Base-by-base conservation (phyloP, 2,888 invertebrate species). In the Ditylenchus weischeri region DNA sequence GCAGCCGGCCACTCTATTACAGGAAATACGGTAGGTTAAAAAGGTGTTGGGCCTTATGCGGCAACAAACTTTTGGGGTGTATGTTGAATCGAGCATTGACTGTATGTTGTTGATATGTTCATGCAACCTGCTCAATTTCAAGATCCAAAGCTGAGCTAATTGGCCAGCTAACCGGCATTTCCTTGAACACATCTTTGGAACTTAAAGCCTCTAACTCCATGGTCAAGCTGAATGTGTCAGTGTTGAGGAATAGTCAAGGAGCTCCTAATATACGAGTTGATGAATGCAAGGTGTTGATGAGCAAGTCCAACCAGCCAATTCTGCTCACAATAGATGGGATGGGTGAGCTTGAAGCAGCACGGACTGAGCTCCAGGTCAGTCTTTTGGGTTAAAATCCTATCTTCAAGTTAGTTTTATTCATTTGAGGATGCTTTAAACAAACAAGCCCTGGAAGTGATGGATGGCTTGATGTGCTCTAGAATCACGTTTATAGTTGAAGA, bases 401-500 rank as follows among this genome's bases (percentile, higher is more conserved):
- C 43, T 43, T 43, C 11, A 43, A 43, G 3, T 8, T 15, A 43
- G 43, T 43, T 15, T 18, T 1, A 6, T 54, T 29, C 8, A 15
- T 54, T 54, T 29, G 10, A 54, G 57, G 57, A 54, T 23, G 23
- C 57, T 54, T 2, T 54, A 18, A 35, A 18, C 23, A 54, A 23
- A 7, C 57, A 54, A 54, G 57, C 23, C 18, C 13, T 23, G 29
- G 23, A 73, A 35, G 18, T 77, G 38, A 48, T 73, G n/a, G 58
- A 75, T 35, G 59, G 38, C 15, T 58, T 73, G 18, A 29, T 74
- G 4, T 73, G 73, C 64, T 38, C 74, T 23, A 57, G 73, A 50
- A 65, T 76, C 54, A 49, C 62, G 29, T 72, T 69, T 49, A 49
- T 77, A 51, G 47, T 76, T 19, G 73, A 73, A 50, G 73, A 69